phyloP scores from a whole-genome alignment of 2,113 vertebrate genomes.

The Pongo pygmaeus region DNA sequence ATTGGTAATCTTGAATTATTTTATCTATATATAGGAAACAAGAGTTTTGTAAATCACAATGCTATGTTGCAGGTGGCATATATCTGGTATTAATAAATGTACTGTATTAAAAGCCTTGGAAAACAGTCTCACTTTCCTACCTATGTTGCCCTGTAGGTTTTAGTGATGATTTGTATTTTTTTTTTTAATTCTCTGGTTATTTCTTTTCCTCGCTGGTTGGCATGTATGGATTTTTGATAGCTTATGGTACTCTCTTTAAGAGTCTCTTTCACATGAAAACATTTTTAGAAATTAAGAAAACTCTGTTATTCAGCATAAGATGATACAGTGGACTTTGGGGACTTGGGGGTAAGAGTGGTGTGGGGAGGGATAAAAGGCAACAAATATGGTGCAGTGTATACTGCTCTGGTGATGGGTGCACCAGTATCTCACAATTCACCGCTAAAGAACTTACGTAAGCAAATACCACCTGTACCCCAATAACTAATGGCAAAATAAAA shows the following conservation, averaged over 20 bases:
- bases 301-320: background rate
- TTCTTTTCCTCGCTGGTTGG: background rate
- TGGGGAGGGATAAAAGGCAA: too few relatives aligned
- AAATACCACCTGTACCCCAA: too few relatives aligned
- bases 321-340: too few relatives aligned
- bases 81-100: background rate
- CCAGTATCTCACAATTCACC: too few relatives aligned
- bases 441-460: too few relatives aligned
- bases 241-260: background rate
- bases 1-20: background rate
- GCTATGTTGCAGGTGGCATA: background rate
- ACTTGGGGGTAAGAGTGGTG: too few relatives aligned
- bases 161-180: background rate
- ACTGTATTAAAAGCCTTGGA: background rate
- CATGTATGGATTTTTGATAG: conserved; percentile 5
- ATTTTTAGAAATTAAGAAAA: conserved; percentile 40
- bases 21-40: background rate
- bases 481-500: too few relatives aligned
- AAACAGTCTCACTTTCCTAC: background rate
- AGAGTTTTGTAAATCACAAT: background rate
- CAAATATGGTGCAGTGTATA: too few relatives aligned
- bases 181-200: background rate
- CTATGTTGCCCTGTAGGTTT: background rate
- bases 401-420: too few relatives aligned
- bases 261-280: background rate